Base-by-base conservation (phyloP, 53 echinoderm and acorn worm species). In the Patiria pectinifera region DNA sequence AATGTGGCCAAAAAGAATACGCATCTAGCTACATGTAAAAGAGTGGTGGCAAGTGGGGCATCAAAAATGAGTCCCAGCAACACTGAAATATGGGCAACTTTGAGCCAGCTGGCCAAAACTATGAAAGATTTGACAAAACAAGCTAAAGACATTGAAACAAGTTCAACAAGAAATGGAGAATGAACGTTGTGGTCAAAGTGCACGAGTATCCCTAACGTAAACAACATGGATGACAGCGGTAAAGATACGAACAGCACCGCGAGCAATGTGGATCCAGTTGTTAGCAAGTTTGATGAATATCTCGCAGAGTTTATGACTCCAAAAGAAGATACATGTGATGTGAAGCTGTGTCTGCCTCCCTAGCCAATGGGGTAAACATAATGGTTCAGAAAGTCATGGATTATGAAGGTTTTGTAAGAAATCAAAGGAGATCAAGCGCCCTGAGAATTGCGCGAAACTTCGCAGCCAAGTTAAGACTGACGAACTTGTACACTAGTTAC, bases 341-440 rank as follows among this genome's bases (percentile, higher is more conserved):
- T 35, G 26, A 81, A 48, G 26, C 26, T 16, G 44, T 85, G 45
- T 69, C 66, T 23, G 66, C 63, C 5, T 66, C 63, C 11, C 24
- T 85, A 62, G 85, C 66, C 12, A 85, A 66, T 24, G 85, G 85
- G 15, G 76, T 87, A 10, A 87, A 87, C 87, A 69, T 43, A n/a
- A 49, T 87, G 71, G 71, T 72, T 71, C 23, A 48, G 22, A 87
- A 35, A 43, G 76, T 72, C 15, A 21, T 87, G 70, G 71, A 87
- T n/a, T 71, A 44, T 11, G 78, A 87, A 9, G 11, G 46, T 87
- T 72, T 74, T 18, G 2, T 12, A 60, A 60, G 60, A 66, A 25
- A 87, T 24, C 87, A 22, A 74, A 1, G 15, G 22, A 15, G 25
- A 74, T 75, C 48, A 46, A 87, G n/a, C 45, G 87, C 46, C 87